Conservation (phyloP, 2,797 vertebrate genomes). For the Pipistrellus nathusii region DNA sequence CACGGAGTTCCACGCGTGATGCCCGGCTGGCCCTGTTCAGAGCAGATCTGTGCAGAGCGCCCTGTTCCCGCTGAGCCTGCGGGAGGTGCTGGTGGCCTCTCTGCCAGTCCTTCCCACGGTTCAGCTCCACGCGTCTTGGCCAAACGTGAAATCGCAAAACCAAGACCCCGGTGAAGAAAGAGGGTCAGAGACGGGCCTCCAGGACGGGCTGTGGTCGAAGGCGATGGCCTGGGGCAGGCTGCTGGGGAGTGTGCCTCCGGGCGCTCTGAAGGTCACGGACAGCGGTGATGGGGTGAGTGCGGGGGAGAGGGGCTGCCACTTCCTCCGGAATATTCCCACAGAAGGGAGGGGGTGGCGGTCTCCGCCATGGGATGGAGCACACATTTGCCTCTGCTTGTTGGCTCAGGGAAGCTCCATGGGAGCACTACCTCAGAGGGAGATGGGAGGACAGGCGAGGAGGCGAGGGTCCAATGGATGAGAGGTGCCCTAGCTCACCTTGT, state of each 20-base stretch:
- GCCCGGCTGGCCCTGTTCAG: fast-evolving
- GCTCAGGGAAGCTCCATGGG: fast-evolving
- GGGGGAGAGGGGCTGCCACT: too few relatives aligned
- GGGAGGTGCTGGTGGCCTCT: fast-evolving
- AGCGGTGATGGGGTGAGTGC: fast-evolving
- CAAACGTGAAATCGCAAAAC: neutral
- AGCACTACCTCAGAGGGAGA: neutral
- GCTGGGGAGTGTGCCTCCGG: fast-evolving
- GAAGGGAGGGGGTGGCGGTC: neutral
- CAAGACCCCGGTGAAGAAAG: neutral
- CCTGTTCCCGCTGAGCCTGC: fast-evolving
- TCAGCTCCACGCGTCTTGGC: neutral
- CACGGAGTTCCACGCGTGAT: fast-evolving
- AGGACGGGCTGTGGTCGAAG: too few relatives aligned
- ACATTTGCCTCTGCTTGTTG: neutral
- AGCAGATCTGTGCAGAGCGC: neutral
- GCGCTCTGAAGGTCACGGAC: neutral
- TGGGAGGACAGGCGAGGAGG: neutral
- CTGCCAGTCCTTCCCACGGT: fast-evolving
- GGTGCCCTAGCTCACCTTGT: neutral
- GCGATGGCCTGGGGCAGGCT: neutral
- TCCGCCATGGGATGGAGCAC: neutral
- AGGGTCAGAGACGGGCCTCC: fast-evolving
- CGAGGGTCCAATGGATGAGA: fast-evolving
- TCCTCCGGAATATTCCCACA: neutral